Evolutionary conservation across 2,113 vertebrate genomes (phyloP).

Genomic region (Perognathus longimembris): DNA sequence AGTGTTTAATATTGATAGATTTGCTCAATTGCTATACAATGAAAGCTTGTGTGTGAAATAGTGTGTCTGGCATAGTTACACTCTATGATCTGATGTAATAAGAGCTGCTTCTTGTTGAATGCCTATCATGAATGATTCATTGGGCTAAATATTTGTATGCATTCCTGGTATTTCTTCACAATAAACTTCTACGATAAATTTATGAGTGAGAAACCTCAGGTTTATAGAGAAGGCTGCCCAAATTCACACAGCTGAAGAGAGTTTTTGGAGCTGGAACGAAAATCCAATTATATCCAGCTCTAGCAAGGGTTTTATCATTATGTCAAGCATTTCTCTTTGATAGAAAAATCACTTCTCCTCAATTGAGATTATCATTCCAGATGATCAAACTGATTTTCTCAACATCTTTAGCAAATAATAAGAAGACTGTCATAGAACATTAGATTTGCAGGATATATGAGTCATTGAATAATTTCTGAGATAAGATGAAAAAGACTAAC

Average conservation of each 20-base stretch:
- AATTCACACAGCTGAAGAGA: not conserved
- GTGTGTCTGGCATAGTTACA: not conserved
- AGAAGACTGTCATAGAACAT: not conserved
- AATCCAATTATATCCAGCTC: not conserved
- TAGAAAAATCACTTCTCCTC: not conserved
- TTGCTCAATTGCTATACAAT: not conserved
- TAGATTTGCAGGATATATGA: not conserved
- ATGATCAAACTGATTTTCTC: not conserved
- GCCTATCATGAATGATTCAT: not conserved
- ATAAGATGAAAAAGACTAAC: not conserved
- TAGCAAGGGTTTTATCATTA: slow-evolving; percentile 19
- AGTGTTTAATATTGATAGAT: not conserved
- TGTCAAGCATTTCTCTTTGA: not conserved
- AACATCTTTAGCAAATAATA: not conserved
- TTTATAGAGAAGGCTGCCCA: not conserved
- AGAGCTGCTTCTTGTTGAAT: not conserved
- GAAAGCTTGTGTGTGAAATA: not conserved
- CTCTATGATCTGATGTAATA: not conserved
- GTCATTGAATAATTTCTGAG: not conserved
- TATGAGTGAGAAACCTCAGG: not conserved
- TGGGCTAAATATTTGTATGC: not conserved
- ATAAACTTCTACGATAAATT: not conserved
- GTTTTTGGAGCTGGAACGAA: not conserved
- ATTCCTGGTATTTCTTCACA: not conserved
- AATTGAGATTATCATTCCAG: slow-evolving; percentile 3